phyloP scores from a whole-genome alignment of 2,113 vertebrate species.

The Columba livia region DNA sequence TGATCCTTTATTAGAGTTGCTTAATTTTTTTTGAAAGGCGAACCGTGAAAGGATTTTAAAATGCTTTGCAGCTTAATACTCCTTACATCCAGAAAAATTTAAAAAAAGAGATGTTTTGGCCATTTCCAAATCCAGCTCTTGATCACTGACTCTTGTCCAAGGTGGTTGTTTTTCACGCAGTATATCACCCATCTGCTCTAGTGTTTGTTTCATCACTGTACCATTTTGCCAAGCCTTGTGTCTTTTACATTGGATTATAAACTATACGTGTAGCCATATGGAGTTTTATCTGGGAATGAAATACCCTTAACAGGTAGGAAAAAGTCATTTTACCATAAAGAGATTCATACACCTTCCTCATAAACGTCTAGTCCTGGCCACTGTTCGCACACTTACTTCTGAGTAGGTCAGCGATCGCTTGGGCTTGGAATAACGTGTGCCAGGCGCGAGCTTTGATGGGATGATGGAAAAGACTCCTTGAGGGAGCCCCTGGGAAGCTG shows the following conservation, averaged over 20 bases:
- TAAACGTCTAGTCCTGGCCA: neutral
- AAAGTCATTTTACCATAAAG: neutral
- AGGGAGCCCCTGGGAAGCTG: neutral
- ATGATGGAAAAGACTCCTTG: neutral
- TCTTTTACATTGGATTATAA: neutral
- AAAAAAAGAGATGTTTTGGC: neutral
- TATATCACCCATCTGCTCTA: neutral
- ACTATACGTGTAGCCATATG: neutral
- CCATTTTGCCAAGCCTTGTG: neutral
- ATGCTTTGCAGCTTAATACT: neutral
- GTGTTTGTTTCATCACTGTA: neutral
- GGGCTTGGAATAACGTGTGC: rapidly evolving
- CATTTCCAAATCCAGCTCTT: neutral
- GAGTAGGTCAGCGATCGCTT: neutral
- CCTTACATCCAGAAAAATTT: neutral
- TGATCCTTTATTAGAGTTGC: slow-evolving; percentile 1
- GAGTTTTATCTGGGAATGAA: neutral
- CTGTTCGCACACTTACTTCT: neutral
- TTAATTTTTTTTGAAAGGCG: slow-evolving; percentile 29
- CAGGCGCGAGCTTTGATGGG: neutral
- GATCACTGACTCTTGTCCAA: neutral
- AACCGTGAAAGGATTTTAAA: neutral
- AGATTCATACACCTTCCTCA: neutral
- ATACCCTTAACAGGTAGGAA: neutral
- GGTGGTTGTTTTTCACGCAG: neutral